Conservation (phyloP, 2,797 vertebrate genomes). For the Microtus obscurus region DNA sequence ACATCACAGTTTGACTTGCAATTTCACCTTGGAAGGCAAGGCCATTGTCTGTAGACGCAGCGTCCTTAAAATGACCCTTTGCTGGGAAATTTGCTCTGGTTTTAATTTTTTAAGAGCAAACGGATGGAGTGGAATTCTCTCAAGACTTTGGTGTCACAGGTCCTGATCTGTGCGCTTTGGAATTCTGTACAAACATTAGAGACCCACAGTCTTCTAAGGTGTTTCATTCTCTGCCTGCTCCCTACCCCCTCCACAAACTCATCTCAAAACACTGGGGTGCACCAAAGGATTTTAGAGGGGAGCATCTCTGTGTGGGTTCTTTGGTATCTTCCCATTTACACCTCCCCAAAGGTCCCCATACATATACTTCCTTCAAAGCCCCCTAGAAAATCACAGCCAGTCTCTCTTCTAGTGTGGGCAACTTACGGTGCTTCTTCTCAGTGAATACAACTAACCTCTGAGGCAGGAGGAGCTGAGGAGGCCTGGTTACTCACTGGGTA, state of each 20-base stretch:
- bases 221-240: neutral
- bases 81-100: neutral
- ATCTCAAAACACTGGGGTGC: neutral
- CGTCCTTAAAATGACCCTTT: neutral
- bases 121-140: neutral
- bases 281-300: neutral
- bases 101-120: slow-evolving; percentile 54
- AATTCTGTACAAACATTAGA: neutral
- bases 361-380: neutral
- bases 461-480: neutral
- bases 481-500: neutral
- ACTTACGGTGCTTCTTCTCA: neutral
- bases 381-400: neutral
- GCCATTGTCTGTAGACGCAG: neutral
- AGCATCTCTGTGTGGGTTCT: neutral
- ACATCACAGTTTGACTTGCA: neutral
- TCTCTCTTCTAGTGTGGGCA: neutral
- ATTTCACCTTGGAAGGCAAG: slow-evolving; percentile 5
- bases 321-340: neutral
- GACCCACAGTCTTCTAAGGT: neutral
- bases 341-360: neutral
- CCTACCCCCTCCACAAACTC: neutral
- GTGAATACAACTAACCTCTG: neutral
- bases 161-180: neutral
- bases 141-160: neutral